Evolutionary conservation across 1,140 invertebrate species (phyloP).

Genomic region (Zaprionus lachaisei): DNA sequence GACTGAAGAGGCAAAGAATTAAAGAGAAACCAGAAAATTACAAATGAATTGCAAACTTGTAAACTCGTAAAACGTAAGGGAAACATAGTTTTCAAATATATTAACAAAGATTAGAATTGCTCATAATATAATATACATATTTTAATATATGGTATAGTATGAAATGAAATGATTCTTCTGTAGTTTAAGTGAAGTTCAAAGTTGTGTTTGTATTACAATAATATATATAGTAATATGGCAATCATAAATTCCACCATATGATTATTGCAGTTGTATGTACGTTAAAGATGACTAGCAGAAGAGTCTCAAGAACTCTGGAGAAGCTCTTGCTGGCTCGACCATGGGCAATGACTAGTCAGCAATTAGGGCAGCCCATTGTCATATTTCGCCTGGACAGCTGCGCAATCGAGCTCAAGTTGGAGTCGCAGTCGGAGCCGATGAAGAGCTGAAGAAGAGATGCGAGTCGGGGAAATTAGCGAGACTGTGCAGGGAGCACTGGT

Average conservation of each 20-base stretch:
- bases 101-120: too few relatives aligned
- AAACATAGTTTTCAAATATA: neutral
- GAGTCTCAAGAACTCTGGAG: neutral
- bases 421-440: constrained; percentile 34
- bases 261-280: neutral
- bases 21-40: neutral
- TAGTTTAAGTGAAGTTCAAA: neutral
- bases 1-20: neutral
- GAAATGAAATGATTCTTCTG: too few relatives aligned
- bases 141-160: too few relatives aligned
- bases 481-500: constrained; percentile 48
- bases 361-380: constrained; percentile 71
- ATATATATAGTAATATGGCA: neutral
- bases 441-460: constrained; percentile 10
- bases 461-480: constrained; percentile 33
- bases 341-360: constrained; percentile 75
- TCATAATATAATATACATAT: too few relatives aligned
- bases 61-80: neutral
- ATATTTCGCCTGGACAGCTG: constrained; percentile 55
- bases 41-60: neutral
- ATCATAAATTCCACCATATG: neutral
- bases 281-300: neutral
- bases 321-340: constrained; percentile 18
- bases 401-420: constrained; percentile 33
- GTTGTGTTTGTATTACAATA: too few relatives aligned